Percentiles rank a stretch among this genome's conserved stretches.
Evolutionary conservation across 2,797 vertebrate genomes (phyloP).

Genomic region (Sebastes oblongus): DNA sequence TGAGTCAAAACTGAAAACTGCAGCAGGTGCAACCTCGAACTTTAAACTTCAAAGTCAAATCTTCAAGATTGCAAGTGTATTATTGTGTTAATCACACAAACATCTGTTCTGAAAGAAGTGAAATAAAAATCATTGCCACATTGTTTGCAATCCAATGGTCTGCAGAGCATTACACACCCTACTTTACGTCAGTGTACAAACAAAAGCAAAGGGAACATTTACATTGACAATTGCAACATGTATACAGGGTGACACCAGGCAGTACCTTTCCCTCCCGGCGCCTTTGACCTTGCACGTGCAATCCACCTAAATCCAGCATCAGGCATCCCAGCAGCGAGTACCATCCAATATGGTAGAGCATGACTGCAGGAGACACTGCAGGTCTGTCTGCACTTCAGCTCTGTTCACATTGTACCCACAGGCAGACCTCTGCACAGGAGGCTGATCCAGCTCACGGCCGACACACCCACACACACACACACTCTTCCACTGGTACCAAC

Average conservation of each 20-base stretch:
- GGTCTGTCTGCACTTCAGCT: slow-evolving; percentile 44
- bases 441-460: slow-evolving; percentile 47
- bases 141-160: background rate
- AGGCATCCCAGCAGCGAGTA: slow-evolving; percentile 71
- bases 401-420: slow-evolving; percentile 47
- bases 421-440: slow-evolving; percentile 42
- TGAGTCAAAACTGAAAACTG: background rate
- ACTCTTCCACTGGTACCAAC: slow-evolving; percentile 32
- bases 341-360: slow-evolving; percentile 65
- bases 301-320: slow-evolving; percentile 67
- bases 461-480: slow-evolving; percentile 72
- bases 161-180: background rate
- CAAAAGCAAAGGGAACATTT: background rate
- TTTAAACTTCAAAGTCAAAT: background rate
- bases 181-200: background rate
- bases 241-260: background rate
- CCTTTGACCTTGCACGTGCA: slow-evolving; percentile 54
- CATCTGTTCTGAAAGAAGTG: background rate
- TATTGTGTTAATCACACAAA: background rate
- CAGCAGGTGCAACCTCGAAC: background rate
- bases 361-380: slow-evolving; percentile 63
- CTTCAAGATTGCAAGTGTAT: background rate
- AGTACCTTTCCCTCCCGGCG: slow-evolving; percentile 62
- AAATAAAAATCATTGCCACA: background rate
- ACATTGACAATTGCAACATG: background rate